A percentile compares a stretch with the other conserved stretches of the same genome.
phyloP scores from a whole-genome alignment of 2,888 invertebrate genomes.

The Rhimphoctona megacephalus region DNA sequence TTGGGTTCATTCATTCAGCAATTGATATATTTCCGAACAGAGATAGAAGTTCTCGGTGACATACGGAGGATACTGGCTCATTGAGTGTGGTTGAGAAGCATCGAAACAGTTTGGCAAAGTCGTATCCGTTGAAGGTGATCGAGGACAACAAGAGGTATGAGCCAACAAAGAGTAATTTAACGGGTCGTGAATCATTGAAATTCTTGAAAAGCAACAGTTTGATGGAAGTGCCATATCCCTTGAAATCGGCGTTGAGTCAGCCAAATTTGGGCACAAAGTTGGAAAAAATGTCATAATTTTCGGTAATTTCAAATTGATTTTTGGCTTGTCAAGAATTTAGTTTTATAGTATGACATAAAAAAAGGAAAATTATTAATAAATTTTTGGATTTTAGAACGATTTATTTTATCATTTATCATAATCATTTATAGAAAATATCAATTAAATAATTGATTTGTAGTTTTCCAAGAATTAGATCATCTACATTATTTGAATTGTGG shows the following conservation, averaged over 20 bases:
- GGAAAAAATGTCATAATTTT: constrained; percentile 83
- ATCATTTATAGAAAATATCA: too few relatives aligned
- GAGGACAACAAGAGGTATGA: constrained; percentile 85
- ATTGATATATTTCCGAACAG: constrained; percentile 88
- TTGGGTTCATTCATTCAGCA: constrained; percentile 91
- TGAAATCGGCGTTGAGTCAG: constrained; percentile 84
- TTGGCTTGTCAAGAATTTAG: too few relatives aligned
- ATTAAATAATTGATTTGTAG: too few relatives aligned
- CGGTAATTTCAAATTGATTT: too few relatives aligned
- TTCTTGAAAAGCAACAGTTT: constrained; percentile 83
- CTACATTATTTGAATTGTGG: too few relatives aligned
- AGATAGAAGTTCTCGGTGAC: constrained; percentile 90
- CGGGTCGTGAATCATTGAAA: constrained; percentile 79
- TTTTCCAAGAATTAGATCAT: too few relatives aligned
- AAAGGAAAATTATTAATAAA: too few relatives aligned
- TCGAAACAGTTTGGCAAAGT: constrained; percentile 79
- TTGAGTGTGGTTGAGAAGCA: constrained; percentile 85
- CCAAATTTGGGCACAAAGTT: constrained; percentile 83
- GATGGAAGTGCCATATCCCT: constrained; percentile 82
- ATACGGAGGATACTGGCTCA: constrained; percentile 90
- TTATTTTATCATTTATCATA: too few relatives aligned
- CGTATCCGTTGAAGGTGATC: constrained; percentile 85
- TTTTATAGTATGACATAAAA: too few relatives aligned
- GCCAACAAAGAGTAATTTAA: constrained; percentile 81
- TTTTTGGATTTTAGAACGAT: too few relatives aligned